Evolutionary conservation across 2,797 vertebrate species (phyloP).

Genomic region (Xiphorhynchus erythropygius): DNA sequence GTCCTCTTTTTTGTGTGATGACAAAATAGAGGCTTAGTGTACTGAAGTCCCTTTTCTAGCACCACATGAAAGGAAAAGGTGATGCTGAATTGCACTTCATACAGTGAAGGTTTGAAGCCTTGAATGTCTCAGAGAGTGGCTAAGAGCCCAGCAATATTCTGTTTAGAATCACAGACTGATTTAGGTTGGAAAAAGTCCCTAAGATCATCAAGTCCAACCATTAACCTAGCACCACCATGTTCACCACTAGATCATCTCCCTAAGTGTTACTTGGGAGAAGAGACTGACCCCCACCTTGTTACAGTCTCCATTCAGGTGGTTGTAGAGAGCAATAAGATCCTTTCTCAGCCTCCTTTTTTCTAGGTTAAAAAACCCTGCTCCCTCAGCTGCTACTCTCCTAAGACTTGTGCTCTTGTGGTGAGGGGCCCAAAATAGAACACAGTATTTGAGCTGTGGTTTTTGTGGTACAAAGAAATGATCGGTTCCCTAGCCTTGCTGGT

Average conservation of each 20-base stretch:
- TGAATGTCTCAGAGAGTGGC: background rate
- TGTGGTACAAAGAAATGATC: background rate
- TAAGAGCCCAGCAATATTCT: background rate
- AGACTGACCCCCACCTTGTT: background rate
- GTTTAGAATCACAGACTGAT: background rate
- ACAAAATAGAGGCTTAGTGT: background rate
- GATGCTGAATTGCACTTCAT: background rate
- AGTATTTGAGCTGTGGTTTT: background rate
- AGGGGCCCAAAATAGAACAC: background rate
- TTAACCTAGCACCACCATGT: background rate
- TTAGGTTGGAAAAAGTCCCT: background rate
- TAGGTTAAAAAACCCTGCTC: background rate
- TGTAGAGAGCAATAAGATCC: background rate
- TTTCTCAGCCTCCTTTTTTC: background rate
- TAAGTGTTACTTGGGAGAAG: background rate
- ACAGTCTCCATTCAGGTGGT: background rate
- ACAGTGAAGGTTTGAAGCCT: background rate
- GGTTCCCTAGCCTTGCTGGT: background rate
- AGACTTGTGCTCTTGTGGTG: background rate
- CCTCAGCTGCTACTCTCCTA: background rate
- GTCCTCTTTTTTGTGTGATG: slow-evolving; percentile 19
- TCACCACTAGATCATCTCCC: background rate
- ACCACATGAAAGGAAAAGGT: slow-evolving; percentile 16
- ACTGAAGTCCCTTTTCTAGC: background rate
- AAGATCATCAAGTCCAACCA: background rate